These are phyloP conservation scores for Penaeus monodon DNA, from an alignment of 2,888 invertebrate species.

Conservation along the genomic window DNA sequence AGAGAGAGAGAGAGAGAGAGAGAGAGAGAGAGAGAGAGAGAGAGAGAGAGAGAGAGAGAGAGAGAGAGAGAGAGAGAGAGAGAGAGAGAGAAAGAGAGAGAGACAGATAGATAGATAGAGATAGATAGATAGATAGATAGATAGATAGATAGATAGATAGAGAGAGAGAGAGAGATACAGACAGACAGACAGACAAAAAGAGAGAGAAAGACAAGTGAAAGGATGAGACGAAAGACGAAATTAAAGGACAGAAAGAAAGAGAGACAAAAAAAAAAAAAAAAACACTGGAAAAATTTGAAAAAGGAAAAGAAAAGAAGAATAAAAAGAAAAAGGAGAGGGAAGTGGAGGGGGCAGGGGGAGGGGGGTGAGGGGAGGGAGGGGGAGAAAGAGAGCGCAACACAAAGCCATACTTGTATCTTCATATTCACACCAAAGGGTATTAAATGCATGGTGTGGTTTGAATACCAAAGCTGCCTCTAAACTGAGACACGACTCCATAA, in stretches of 20 bases:
- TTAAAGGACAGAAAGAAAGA: neutral
- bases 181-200: neutral
- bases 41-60: neutral
- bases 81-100: neutral
- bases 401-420: neutral
- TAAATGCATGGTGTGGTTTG: too few species aligned
- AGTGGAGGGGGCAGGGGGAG: neutral
- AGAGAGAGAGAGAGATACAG: neutral
- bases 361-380: neutral
- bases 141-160: neutral
- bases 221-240: neutral
- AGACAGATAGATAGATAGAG: neutral
- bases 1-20: too few species aligned
- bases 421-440: neutral
- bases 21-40: neutral
- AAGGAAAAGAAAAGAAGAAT: neutral
- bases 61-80: neutral
- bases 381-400: neutral
- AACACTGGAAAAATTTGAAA: too few species aligned
- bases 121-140: neutral
- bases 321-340: neutral
- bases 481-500: neutral
- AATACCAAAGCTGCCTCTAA: neutral
- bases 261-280: neutral
- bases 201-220: neutral